These are phyloP conservation scores for Lophochroa leadbeateri DNA, from an alignment of 2,113 vertebrate species.

Conservation along the genomic window DNA sequence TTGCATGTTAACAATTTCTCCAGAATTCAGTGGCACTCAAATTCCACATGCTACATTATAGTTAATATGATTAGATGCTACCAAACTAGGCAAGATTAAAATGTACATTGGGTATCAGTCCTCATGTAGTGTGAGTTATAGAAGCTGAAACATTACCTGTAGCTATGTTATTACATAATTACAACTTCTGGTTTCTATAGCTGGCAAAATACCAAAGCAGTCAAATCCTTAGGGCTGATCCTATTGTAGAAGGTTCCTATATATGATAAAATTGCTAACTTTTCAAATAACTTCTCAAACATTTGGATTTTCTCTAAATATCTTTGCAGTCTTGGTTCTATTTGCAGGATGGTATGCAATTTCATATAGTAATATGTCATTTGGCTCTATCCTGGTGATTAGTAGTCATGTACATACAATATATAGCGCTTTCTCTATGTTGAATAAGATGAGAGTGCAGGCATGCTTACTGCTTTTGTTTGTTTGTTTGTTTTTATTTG, in stretches of 20 bases:
- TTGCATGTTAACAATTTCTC: neutral
- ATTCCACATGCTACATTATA: neutral
- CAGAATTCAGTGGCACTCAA: neutral
- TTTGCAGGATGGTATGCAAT: neutral
- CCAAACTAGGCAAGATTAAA: neutral
- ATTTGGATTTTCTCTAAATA: neutral
- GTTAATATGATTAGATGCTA: neutral
- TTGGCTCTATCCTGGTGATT: neutral
- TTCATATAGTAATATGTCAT: neutral
- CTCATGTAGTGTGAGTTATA: neutral
- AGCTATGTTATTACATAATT: neutral
- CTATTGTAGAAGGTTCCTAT: neutral
- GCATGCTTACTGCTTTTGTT: neutral
- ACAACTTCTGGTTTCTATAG: neutral
- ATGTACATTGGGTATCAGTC: neutral
- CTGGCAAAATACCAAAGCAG: neutral
- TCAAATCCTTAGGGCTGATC: neutral
- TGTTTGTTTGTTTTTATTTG: neutral
- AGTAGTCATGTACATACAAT: neutral
- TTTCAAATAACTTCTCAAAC: neutral
- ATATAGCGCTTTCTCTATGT: neutral
- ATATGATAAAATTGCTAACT: neutral
- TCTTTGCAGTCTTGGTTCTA: neutral
- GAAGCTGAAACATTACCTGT: neutral
- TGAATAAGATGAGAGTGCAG: neutral